Evolutionary conservation across 2,797 vertebrate species (phyloP).

Genomic region (Mareca strepera): DNA sequence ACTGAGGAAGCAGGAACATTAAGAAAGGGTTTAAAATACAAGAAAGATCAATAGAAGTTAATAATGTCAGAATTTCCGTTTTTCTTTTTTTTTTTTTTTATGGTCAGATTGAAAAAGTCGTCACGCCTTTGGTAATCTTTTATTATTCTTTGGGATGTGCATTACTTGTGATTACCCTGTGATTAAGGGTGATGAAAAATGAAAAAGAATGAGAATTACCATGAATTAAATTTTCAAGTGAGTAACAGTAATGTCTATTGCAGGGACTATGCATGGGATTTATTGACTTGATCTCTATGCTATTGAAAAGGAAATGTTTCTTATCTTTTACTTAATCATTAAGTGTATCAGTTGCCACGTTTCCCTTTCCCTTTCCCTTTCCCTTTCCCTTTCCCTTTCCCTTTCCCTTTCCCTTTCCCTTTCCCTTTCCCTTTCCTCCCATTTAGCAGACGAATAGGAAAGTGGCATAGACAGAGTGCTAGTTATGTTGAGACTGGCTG

Average conservation of each 20-base stretch:
- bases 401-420: no score
- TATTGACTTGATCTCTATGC: not conserved
- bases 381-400: no score
- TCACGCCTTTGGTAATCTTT: not conserved
- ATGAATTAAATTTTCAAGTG: not conserved
- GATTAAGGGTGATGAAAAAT: not conserved
- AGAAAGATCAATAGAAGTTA: not conserved
- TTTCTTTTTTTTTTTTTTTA: not conserved
- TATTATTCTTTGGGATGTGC: not conserved
- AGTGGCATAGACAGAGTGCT: not conserved
- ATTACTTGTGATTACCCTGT: not conserved
- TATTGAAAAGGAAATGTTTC: not conserved
- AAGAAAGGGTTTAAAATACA: not conserved
- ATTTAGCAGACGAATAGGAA: not conserved
- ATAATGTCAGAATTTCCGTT: not conserved
- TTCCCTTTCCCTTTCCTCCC: no score
- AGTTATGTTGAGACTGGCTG: not conserved
- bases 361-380: no score
- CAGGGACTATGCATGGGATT: not conserved
- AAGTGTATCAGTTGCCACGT: not conserved
- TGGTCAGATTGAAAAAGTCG: not conserved
- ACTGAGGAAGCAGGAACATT: not conserved
- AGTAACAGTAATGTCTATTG: not conserved
- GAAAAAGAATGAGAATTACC: not conserved
- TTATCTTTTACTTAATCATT: not conserved